Conservation (phyloP, 2,797 vertebrate species). For the Mormyrus proboscirostris region DNA sequence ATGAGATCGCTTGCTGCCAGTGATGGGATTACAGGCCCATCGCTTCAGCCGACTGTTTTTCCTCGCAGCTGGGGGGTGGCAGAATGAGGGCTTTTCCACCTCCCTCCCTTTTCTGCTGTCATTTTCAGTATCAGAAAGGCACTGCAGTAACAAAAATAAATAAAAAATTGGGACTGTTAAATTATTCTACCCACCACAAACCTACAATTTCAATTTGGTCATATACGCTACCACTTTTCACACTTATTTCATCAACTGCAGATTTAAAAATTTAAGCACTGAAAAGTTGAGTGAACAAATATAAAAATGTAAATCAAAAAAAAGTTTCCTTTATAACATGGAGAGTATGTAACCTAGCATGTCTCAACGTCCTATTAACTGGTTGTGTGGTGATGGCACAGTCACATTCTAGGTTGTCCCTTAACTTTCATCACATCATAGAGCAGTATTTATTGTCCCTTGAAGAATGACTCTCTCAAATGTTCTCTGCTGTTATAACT, state of each 20-base stretch:
- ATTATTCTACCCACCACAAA: not conserved
- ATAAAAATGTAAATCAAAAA: not conserved
- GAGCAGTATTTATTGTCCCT: not conserved
- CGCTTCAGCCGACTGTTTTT: not conserved
- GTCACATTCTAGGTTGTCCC: not conserved
- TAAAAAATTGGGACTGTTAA: not conserved
- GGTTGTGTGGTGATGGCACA: not conserved
- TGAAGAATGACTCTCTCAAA: not conserved
- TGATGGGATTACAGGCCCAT: not conserved
- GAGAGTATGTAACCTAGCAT: not conserved
- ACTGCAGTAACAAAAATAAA: not conserved
- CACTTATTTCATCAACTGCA: not conserved
- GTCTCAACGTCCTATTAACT: not conserved
- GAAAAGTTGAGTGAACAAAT: not conserved
- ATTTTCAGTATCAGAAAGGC: not conserved
- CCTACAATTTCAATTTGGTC: not conserved
- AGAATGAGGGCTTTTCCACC: not conserved
- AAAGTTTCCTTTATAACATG: not conserved
- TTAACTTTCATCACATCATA: not conserved
- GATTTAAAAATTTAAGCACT: not conserved
- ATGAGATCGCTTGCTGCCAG: not conserved
- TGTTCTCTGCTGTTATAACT: not conserved
- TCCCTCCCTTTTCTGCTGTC: not conserved
- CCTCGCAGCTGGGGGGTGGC: not conserved
- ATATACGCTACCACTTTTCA: not conserved